Evolutionary conservation across 30 jellyfish, hydroid and myxozoan genomes (phyloP), one percentile per base, ranked within the genome.

Genomic region (Pelagia noctiluca): DNA sequence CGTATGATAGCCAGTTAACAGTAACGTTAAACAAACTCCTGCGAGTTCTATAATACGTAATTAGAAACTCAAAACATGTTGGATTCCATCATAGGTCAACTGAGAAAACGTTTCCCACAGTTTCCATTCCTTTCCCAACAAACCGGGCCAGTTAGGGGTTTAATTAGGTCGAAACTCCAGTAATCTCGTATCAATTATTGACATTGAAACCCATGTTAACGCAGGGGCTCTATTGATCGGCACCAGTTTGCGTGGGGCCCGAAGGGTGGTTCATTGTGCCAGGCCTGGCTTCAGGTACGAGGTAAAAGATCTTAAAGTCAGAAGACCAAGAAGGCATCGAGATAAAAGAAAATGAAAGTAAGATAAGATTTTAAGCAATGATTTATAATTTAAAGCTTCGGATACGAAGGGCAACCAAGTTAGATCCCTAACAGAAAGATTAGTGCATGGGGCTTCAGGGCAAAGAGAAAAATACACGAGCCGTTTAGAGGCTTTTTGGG

Each of bases 1-100:
- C 96, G 88, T 86, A 69, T 60, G 82, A 49, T 71, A 47, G 66
- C 65, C 37, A 70, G 65, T 24, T 31, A n/a, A 18, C 68, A 52
- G 68, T 29, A 31, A 19, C 67, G 66, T 60, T 79, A 79, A 60
- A 53, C 82, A 79, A 64, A 42, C 37, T 63, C 35, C 26, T 23
- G 62, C 82, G 38, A 32, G 65, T 70, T 37, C 19, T 70, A 38
- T 46, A 32, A 16, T 42, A 2, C 67, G 67, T 70, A 70, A 70
- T 70, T 70, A 70, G 38, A 70, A 25, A 25, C 35, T 46, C 12
- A 35, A 34, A 70, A 34, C 28, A n/a, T 2, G n/a, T 3, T 1
- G 29, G 26, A 36, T 4, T n/a, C 11, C 35, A 35, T 46, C 2
- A 42, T 42, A 42, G 16, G 16, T 8, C 57, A 42, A n/a, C n/a